These are phyloP conservation scores for Latheticus oryzae DNA, from an alignment of 2,888 invertebrate species.

Conservation along the genomic window DNA sequence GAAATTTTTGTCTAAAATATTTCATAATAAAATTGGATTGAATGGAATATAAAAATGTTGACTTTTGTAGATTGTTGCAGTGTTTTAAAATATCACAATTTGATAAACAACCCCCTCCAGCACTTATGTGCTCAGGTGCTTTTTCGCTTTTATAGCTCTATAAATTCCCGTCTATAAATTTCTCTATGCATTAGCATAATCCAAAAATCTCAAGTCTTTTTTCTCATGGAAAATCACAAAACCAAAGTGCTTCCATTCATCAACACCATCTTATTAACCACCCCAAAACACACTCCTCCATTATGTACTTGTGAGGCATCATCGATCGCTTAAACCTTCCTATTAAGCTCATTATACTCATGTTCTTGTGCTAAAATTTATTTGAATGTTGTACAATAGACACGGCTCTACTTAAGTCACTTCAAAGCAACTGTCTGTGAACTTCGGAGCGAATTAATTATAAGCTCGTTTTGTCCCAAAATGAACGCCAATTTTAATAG, in stretches of 20 bases:
- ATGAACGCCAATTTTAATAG: conserved; percentile 19
- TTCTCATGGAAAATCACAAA: too few relatives aligned
- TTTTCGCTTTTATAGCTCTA: too few relatives aligned
- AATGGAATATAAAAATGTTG: too few relatives aligned
- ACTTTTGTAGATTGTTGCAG: too few relatives aligned
- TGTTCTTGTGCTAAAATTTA: conserved; percentile 4
- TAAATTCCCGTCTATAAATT: too few relatives aligned
- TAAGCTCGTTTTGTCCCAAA: conserved; percentile 22
- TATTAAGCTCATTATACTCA: conserved; percentile 25
- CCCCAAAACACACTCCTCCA: not conserved
- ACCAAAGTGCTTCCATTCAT: conserved; percentile 4
- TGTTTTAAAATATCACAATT: too few relatives aligned
- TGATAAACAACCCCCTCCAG: too few relatives aligned
- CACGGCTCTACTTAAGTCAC: conserved; percentile 17
- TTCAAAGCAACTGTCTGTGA: conserved; percentile 24
- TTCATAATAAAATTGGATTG: too few relatives aligned
- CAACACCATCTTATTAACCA: not conserved
- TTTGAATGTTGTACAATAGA: conserved; percentile 20
- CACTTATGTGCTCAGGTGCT: too few relatives aligned
- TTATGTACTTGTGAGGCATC: conserved; percentile 19
- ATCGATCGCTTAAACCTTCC: conserved; percentile 18
- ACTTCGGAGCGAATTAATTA: conserved; percentile 35
- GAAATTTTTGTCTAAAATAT: too few relatives aligned
- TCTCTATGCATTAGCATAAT: too few relatives aligned
- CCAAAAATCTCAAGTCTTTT: too few relatives aligned